Percentiles rank a stretch among this genome's conserved stretches.
Evolutionary conservation across 2,113 vertebrate genomes (phyloP).

Genomic region (Oreochromis aureus): DNA sequence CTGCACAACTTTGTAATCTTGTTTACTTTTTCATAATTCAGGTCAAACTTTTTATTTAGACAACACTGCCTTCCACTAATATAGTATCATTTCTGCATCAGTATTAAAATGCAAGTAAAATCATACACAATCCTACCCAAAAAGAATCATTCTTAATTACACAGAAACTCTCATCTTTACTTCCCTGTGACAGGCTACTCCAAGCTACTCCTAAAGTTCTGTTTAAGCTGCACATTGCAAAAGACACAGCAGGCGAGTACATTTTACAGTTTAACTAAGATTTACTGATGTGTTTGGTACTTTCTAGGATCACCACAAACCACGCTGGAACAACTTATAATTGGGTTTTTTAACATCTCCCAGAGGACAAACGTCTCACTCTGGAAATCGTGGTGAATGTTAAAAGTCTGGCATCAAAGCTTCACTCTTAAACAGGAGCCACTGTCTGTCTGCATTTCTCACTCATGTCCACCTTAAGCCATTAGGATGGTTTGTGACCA

Average conservation of each 20-base stretch:
- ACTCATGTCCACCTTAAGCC: background rate
- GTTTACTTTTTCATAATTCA: background rate
- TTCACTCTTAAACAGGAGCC: background rate
- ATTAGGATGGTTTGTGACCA: background rate
- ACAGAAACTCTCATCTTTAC: background rate
- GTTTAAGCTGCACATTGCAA: background rate
- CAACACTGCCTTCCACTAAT: background rate
- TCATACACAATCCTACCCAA: too few species aligned
- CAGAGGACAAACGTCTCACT: background rate
- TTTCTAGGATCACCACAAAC: background rate
- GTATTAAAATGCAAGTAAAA: background rate
- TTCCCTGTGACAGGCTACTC: background rate
- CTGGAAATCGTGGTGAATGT: background rate
- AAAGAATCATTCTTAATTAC: background rate
- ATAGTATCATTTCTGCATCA: background rate
- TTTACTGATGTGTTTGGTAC: background rate
- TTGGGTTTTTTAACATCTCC: background rate
- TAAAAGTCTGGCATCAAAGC: background rate
- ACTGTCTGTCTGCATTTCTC: constrained; percentile 26
- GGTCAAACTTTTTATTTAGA: background rate
- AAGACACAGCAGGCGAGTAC: background rate
- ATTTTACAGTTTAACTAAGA: background rate
- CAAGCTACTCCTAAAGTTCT: background rate
- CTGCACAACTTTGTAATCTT: background rate
- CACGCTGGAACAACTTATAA: background rate